Evolutionary conservation across 2,888 invertebrate species (phyloP).

Genomic region (Himalopsyche anomala): DNA sequence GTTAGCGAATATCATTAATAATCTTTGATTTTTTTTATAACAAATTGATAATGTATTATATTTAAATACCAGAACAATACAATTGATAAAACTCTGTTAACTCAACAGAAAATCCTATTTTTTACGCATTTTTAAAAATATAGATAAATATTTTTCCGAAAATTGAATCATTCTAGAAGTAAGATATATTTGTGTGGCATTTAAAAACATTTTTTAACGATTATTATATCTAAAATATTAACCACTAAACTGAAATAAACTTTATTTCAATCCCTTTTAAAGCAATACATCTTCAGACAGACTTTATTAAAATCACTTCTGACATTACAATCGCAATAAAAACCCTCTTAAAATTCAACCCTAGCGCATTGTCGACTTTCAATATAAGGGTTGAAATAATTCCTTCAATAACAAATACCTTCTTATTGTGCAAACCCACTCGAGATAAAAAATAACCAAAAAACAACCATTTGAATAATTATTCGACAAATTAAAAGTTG

Average conservation of each 20-base stretch:
- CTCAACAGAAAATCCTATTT: background rate
- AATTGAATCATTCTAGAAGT: background rate
- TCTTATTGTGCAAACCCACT: slow-evolving; percentile 53
- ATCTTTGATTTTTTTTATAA: too few relatives aligned
- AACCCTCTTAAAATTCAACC: slow-evolving; percentile 53
- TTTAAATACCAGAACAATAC: too few relatives aligned
- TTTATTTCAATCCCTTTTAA: background rate
- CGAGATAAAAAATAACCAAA: slow-evolving; percentile 55
- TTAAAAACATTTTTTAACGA: background rate
- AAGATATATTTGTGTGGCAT: too few relatives aligned
- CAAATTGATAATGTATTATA: too few relatives aligned
- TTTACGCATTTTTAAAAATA: background rate
- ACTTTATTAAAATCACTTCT: slow-evolving; percentile 53
- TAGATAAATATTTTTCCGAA: background rate
- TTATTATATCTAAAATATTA: background rate
- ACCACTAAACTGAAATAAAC: slow-evolving; percentile 1
- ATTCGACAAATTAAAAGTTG: slow-evolving; percentile 55
- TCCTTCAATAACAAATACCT: slow-evolving; percentile 39
- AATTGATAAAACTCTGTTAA: background rate
- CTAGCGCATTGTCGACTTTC: slow-evolving; percentile 3
- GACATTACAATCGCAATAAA: slow-evolving; percentile 58
- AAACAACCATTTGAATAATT: slow-evolving; percentile 56
- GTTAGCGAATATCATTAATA: too few relatives aligned
- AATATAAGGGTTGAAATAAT: slow-evolving; percentile 11
- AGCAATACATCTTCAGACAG: slow-evolving; percentile 53